A percentile compares a stretch with the other conserved stretches of the same genome.
Conservation (phyloP, 1,140 invertebrate species). For the Musca vetustissima region DNA sequence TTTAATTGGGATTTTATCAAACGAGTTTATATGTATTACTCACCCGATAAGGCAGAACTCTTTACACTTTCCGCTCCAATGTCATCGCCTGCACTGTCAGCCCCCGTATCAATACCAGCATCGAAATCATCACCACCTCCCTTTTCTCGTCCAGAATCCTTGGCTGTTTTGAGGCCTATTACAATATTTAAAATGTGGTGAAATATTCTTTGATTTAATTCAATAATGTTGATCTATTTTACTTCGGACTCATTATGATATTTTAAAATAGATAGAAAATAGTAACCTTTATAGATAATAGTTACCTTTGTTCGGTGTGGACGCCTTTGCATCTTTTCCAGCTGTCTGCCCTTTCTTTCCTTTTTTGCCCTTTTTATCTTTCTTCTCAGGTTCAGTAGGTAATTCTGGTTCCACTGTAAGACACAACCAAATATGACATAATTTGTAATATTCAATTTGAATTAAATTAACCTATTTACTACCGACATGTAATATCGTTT, state of each 20-base stretch:
- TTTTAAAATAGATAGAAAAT: no score
- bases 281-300: no score
- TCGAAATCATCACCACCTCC: background rate
- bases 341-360: conserved; percentile 34
- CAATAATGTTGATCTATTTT: no score
- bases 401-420: conserved; percentile 31
- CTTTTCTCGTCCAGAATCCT: background rate
- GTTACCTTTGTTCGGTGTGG: conserved; percentile 4
- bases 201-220: no score
- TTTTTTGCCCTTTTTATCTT: conserved; percentile 48
- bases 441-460: no score
- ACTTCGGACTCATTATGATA: no score
- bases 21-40: no score
- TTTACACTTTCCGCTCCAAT: conserved; percentile 12
- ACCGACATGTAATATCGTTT: no score
- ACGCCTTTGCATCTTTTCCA: conserved; percentile 23
- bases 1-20: no score
- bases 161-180: background rate
- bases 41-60: conserved; percentile 19
- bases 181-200: no score
- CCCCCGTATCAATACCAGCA: background rate
- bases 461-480: no score
- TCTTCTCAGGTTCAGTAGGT: conserved; percentile 35
- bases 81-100: conserved; percentile 1
- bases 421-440: no score